Evolutionary conservation across 2,113 vertebrate genomes (phyloP).

Genomic region (Meles meles): DNA sequence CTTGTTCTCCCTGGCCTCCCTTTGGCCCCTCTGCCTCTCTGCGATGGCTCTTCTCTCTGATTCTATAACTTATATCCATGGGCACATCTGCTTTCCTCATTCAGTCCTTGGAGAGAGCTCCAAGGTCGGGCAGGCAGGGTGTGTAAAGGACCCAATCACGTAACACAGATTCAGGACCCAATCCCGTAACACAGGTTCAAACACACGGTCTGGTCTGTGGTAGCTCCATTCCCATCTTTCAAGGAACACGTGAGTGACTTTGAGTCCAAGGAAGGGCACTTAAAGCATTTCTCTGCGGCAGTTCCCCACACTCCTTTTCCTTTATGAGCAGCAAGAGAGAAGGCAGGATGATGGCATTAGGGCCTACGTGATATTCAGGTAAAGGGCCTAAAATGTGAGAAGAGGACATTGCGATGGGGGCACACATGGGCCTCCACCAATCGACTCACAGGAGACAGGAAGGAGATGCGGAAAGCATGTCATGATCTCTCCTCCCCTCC

Average conservation of each 20-base stretch:
- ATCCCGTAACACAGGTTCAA: neutral
- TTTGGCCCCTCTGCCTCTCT: neutral
- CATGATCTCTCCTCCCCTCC: no score
- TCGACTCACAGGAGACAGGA: no score
- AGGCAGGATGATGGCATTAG: no score
- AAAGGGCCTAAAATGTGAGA: neutral
- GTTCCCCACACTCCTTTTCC: no score
- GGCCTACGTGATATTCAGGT: neutral
- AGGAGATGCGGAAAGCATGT: neutral
- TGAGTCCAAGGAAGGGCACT: neutral
- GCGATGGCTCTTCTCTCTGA: accelerated
- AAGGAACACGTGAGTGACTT: neutral
- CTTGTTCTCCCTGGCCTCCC: accelerated
- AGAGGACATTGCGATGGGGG: accelerated
- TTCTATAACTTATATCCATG: neutral
- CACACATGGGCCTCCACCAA: no score
- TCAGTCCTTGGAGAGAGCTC: neutral
- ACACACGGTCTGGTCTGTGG: neutral
- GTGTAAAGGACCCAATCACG: neutral
- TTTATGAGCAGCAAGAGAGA: neutral
- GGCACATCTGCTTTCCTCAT: neutral
- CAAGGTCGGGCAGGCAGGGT: no score
- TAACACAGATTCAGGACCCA: neutral
- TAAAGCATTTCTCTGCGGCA: neutral
- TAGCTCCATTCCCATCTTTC: neutral